Conservation (phyloP, 2,888 invertebrate species). For the Dromius quadrimaculatus region DNA sequence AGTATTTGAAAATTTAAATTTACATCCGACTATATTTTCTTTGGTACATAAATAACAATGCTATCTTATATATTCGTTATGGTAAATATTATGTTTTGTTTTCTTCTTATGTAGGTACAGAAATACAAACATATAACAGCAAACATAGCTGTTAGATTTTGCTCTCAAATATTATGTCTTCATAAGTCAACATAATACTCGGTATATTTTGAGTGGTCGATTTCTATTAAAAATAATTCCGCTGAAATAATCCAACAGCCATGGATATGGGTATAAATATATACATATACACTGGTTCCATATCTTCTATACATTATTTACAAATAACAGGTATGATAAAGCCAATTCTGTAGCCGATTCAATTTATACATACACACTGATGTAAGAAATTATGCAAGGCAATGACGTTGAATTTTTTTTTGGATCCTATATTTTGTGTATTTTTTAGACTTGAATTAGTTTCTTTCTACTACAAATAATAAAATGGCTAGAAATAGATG, state of each 20-base stretch:
- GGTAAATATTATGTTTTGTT: conserved; percentile 36
- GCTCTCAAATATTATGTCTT: neutral
- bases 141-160: conserved; percentile 42
- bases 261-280: conserved; percentile 46
- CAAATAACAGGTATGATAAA: conserved; percentile 43
- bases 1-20: conserved; percentile 39
- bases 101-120: conserved; percentile 22
- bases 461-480: too few relatives aligned
- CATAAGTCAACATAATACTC: neutral
- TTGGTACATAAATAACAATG: conserved; percentile 52
- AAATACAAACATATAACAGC: conserved; percentile 47
- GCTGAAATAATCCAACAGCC: conserved; percentile 39
- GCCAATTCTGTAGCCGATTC: conserved; percentile 27
- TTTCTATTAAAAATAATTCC: conserved; percentile 5
- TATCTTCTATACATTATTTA: conserved; percentile 50
- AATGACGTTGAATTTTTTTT: neutral
- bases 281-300: conserved; percentile 48
- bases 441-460: neutral
- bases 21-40: conserved; percentile 50
- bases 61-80: conserved; percentile 51
- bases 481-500: neutral
- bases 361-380: conserved; percentile 12
- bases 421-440: neutral
- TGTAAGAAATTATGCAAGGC: conserved; percentile 29
- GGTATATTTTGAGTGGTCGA: conserved; percentile 1